phyloP scores from a whole-genome alignment of 2,888 invertebrate genomes.

The Cephus runcator region DNA sequence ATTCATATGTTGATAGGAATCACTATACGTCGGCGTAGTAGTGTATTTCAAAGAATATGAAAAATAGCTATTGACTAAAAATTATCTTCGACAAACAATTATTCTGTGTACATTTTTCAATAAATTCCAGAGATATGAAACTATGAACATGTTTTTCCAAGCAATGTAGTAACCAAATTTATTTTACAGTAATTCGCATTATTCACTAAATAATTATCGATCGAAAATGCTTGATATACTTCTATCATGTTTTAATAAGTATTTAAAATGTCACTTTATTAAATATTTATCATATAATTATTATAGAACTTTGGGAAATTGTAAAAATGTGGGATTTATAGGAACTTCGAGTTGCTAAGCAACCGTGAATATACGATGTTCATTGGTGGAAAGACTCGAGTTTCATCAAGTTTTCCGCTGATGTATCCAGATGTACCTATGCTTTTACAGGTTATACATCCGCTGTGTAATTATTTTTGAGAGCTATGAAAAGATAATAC shows the following conservation, averaged over 20 bases:
- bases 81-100: background rate
- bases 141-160: background rate
- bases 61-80: background rate
- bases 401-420: background rate
- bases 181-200: background rate
- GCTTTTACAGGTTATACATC: background rate
- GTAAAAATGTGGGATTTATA: background rate
- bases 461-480: background rate
- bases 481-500: background rate
- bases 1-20: too few species aligned
- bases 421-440: background rate
- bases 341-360: background rate
- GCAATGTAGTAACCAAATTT: background rate
- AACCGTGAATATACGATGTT: background rate
- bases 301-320: background rate
- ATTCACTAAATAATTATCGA: background rate
- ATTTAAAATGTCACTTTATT: background rate
- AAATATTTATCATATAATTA: background rate
- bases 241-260: background rate
- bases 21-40: background rate
- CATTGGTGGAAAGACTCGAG: background rate
- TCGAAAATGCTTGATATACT: background rate
- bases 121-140: background rate
- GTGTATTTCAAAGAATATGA: background rate
- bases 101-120: background rate